These are phyloP conservation scores for Dicrurus megarhynchus DNA, from an alignment of 2,113 vertebrate species.

Conservation along the genomic window DNA sequence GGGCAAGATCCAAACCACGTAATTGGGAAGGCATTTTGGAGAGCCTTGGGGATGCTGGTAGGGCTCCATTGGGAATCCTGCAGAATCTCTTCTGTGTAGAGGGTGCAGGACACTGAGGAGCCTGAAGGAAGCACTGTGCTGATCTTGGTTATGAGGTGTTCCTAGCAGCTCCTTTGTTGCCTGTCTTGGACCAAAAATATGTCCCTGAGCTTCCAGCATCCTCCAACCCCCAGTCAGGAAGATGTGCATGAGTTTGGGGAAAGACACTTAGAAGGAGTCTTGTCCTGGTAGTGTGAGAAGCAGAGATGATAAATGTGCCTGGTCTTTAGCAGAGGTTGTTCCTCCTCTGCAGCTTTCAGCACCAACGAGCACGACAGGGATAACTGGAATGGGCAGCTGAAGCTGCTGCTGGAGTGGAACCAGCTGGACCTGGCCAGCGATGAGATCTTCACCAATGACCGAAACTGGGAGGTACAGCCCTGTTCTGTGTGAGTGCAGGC, in stretches of 20 bases:
- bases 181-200: neutral
- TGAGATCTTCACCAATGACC: conserved; percentile 82
- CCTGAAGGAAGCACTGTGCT: neutral
- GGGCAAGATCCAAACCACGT: neutral
- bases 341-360: conserved; percentile 73
- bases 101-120: neutral
- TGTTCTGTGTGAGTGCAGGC: neutral
- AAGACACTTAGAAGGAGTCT: neutral
- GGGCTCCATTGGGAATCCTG: neutral
- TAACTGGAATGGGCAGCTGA: conserved; percentile 81
- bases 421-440: conserved; percentile 79
- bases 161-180: neutral
- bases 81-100: neutral
- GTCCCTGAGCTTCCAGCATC: neutral
- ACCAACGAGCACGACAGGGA: conserved; percentile 79
- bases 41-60: neutral
- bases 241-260: neutral
- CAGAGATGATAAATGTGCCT: neutral
- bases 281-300: neutral
- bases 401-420: conserved; percentile 82
- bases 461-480: conserved; percentile 75
- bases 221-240: neutral
- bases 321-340: neutral
- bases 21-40: neutral
- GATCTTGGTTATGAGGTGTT: neutral